phyloP scores from a whole-genome alignment of 2,888 invertebrate genomes.

The Tipula unca region DNA sequence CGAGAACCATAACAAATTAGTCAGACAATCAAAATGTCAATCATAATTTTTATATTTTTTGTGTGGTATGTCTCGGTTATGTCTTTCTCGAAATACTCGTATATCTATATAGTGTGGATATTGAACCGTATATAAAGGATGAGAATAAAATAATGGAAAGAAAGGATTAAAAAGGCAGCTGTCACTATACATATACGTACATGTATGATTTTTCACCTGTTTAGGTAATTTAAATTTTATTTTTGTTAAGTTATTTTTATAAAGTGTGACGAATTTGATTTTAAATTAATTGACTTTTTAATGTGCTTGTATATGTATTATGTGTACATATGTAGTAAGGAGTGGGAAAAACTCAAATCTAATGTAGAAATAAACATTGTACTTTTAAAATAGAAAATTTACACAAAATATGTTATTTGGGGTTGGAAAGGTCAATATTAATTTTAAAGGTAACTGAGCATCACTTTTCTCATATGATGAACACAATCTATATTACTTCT shows the following conservation, averaged over 20 bases:
- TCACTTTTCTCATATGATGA: too few species aligned
- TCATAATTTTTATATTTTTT: neutral
- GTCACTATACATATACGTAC: neutral
- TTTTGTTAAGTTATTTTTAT: neutral
- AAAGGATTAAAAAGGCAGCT: slow-evolving; percentile 8
- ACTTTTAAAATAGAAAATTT: too few species aligned
- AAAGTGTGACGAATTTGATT: slow-evolving; percentile 14
- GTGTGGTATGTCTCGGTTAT: neutral
- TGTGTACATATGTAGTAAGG: too few species aligned
- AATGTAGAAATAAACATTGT: too few species aligned
- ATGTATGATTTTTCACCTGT: neutral
- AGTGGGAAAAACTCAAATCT: too few species aligned
- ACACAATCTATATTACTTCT: too few species aligned
- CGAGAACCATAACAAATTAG: neutral
- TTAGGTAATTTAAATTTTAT: neutral
- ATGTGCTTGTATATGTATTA: neutral
- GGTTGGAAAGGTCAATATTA: too few species aligned
- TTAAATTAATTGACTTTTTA: neutral
- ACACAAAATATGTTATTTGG: too few species aligned
- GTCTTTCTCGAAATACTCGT: neutral
- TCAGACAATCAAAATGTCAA: neutral
- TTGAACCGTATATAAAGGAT: neutral
- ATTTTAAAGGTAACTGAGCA: too few species aligned
- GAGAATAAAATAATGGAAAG: neutral
- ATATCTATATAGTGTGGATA: neutral